Conservation (phyloP, 2,797 vertebrate genomes). For the Monodelphis domestica region DNA sequence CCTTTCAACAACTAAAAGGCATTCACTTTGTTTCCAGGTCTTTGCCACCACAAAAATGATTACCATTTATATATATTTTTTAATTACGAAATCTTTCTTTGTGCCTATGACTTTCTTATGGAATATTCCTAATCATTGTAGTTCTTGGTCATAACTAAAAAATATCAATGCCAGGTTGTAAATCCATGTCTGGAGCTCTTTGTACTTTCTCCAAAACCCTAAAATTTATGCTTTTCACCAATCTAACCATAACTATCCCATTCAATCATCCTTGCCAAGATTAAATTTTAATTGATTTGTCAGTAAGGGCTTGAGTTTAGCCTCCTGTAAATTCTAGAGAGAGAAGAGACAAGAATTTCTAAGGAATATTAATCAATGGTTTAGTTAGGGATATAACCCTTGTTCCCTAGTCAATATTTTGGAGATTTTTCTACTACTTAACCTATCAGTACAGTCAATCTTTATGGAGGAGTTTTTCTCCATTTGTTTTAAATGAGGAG, state of each 20-base stretch:
- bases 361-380: slow-evolving; percentile 50
- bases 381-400: slow-evolving; percentile 1
- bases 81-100: background rate
- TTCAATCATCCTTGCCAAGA: background rate
- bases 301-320: slow-evolving; percentile 7
- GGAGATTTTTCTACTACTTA: background rate
- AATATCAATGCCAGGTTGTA: background rate
- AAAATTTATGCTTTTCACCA: background rate
- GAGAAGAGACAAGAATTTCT: background rate
- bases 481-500: slow-evolving; percentile 55
- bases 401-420: background rate
- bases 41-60: background rate
- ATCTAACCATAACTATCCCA: background rate
- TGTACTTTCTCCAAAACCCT: background rate
- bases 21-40: background rate
- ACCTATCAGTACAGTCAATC: background rate
- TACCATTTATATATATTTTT: background rate
- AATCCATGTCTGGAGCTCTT: background rate
- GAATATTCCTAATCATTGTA: background rate
- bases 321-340: slow-evolving; percentile 25
- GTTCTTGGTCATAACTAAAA: background rate
- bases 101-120: background rate
- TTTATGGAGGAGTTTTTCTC: slow-evolving; percentile 6
- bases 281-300: slow-evolving; percentile 45
- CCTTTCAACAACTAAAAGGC: background rate